A percentile compares a stretch with the other conserved stretches of the same genome.
phyloP scores from a whole-genome alignment of 2,888 invertebrate genomes.

The Melinaea marsaeus region DNA sequence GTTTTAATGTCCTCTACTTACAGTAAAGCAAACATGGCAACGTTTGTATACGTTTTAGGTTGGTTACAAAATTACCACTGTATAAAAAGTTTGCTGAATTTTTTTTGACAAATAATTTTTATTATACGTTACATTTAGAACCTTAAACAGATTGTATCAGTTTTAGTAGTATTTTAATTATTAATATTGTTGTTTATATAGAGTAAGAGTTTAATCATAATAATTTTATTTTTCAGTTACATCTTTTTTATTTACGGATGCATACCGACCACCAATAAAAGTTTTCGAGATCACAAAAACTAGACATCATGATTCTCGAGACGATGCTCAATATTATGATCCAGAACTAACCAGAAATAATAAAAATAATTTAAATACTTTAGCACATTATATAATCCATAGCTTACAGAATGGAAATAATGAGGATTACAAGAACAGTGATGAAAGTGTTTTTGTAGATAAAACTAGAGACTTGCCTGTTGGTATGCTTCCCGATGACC shows the following conservation, averaged over 20 bases:
- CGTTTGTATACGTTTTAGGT: conserved; percentile 15
- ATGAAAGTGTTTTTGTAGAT: conserved; percentile 16
- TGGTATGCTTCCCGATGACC: conserved; percentile 12
- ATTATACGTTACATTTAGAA: no score
- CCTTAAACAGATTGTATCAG: no score
- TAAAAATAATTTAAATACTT: conserved; percentile 10
- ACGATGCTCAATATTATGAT: conserved; percentile 15
- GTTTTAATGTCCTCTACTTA: conserved; percentile 36
- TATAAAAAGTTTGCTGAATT: no score
- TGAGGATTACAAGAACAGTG: not conserved
- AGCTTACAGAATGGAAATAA: conserved; percentile 10
- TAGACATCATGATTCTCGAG: not conserved
- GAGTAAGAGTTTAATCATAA: not conserved
- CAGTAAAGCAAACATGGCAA: conserved; percentile 17
- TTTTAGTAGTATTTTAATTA: not conserved
- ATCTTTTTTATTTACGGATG: conserved; percentile 10
- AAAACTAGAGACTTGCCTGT: conserved; percentile 22
- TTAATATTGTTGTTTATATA: conserved; percentile 4
- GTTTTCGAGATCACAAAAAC: conserved; percentile 25
- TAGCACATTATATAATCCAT: conserved; percentile 13
- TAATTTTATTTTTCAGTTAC: conserved; percentile 9
- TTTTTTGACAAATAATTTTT: no score
- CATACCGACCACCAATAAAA: conserved; percentile 17
- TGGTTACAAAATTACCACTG: not conserved
- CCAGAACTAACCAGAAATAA: conserved; percentile 6